These are phyloP conservation scores for Macrosoma leucophasiata DNA, from an alignment of 2,888 invertebrate species.

Conservation along the genomic window DNA sequence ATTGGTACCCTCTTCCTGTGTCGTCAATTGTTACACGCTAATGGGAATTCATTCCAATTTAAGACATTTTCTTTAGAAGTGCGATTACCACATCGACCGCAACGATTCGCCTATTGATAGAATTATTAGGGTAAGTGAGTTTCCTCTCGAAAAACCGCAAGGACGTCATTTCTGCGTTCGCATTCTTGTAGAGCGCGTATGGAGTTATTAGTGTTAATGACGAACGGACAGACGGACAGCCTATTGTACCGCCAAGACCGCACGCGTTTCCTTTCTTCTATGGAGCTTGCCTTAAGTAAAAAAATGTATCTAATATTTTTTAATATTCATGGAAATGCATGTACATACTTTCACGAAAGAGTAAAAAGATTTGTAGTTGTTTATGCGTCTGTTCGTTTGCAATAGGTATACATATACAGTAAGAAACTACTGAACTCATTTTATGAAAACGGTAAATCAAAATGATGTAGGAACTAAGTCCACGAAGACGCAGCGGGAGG, in stretches of 20 bases:
- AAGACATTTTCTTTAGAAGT: conserved; percentile 41
- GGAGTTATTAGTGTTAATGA: conserved; percentile 68
- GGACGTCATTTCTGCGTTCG: conserved; percentile 42
- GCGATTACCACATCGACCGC: conserved; percentile 59
- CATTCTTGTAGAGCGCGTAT: conserved; percentile 42
- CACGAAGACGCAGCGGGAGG: too few relatives aligned
- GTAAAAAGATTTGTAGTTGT: too few relatives aligned
- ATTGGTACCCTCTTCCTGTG: conserved; percentile 36
- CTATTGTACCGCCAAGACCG: conserved; percentile 46
- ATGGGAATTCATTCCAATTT: conserved; percentile 37
- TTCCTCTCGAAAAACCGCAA: conserved; percentile 57
- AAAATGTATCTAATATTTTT: too few relatives aligned
- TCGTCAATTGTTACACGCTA: conserved; percentile 37
- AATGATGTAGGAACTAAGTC: too few relatives aligned
- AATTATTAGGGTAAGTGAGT: conserved; percentile 55
- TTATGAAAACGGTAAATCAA: too few relatives aligned
- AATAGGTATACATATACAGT: too few relatives aligned
- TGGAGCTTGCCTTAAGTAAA: background rate
- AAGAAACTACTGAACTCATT: too few relatives aligned
- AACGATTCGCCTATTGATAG: conserved; percentile 61
- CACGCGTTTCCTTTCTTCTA: conserved; percentile 45
- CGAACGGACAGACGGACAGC: conserved; percentile 40
- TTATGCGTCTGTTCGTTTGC: too few relatives aligned
- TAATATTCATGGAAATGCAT: too few relatives aligned
- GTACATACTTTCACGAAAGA: too few relatives aligned